These are phyloP conservation scores for Gastrophryne carolinensis DNA, from an alignment of 2,797 vertebrate genomes.

Conservation along the genomic window DNA sequence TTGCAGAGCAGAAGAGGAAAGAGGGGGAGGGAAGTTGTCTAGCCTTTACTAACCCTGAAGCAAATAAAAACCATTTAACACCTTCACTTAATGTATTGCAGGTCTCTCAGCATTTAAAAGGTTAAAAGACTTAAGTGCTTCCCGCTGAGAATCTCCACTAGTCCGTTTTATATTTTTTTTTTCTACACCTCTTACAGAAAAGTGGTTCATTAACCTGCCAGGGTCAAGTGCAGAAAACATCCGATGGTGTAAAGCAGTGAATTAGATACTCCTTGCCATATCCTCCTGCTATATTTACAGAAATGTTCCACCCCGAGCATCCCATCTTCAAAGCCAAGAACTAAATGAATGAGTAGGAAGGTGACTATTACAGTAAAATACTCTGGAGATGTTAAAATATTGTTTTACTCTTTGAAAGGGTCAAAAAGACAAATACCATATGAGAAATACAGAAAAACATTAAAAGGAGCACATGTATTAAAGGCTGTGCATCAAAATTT, in stretches of 20 bases:
- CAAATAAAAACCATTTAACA: constrained; percentile 98
- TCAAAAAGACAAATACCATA: too few relatives aligned
- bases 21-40: constrained; percentile 67
- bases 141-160: constrained; percentile 22
- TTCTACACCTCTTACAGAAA: constrained; percentile 23
- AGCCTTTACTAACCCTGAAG: constrained; percentile 94
- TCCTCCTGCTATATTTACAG: neutral
- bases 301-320: neutral
- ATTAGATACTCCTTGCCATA: constrained; percentile 7
- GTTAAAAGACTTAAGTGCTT: constrained; percentile 51
- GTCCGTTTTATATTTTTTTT: neutral
- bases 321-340: neutral
- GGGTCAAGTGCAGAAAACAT: constrained; percentile 37
- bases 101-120: constrained; percentile 47
- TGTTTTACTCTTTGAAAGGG: too few relatives aligned
- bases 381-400: neutral
- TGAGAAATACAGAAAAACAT: too few relatives aligned
- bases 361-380: neutral
- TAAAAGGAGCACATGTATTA: too few relatives aligned
- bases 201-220: constrained; percentile 46
- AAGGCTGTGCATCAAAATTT: too few relatives aligned
- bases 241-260: constrained; percentile 13
- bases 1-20: constrained; percentile 80
- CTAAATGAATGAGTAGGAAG: neutral
- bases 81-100: constrained; percentile 55